phyloP scores from a whole-genome alignment of 2,888 invertebrate species.

The Philereme transversata region DNA sequence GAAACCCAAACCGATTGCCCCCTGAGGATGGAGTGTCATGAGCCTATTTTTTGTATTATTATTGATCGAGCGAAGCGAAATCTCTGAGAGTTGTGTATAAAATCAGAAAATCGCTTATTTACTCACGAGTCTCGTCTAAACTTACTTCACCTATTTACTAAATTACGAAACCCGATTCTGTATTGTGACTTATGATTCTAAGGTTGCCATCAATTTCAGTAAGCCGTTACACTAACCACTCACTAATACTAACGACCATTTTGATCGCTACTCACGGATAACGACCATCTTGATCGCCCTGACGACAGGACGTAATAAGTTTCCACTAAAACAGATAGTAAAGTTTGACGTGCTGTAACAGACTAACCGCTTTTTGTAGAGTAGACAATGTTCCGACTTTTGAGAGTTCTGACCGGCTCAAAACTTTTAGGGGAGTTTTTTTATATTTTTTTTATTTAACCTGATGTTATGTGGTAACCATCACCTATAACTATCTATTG shows the following conservation, averaged over 20 bases:
- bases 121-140: no score
- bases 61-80: no score
- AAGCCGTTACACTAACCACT: slow-evolving; percentile 10
- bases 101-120: no score
- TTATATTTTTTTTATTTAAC: no score
- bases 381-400: background rate
- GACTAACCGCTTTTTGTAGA: background rate
- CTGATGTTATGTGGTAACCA: no score
- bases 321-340: slow-evolving; percentile 13
- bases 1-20: no score
- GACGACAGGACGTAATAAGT: slow-evolving; percentile 11
- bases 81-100: no score
- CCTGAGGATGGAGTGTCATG: no score
- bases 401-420: background rate
- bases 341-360: background rate
- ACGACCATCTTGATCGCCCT: slow-evolving; percentile 5
- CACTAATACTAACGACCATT: slow-evolving; percentile 7
- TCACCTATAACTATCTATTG: no score
- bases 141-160: no score
- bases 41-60: no score
- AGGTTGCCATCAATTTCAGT: slow-evolving; percentile 4
- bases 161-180: background rate
- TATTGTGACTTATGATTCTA: background rate
- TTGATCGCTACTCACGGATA: slow-evolving; percentile 3
- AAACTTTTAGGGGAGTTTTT: no score